Evolutionary conservation across 2,888 invertebrate genomes (phyloP).

Genomic region (Xanthia togata): DNA sequence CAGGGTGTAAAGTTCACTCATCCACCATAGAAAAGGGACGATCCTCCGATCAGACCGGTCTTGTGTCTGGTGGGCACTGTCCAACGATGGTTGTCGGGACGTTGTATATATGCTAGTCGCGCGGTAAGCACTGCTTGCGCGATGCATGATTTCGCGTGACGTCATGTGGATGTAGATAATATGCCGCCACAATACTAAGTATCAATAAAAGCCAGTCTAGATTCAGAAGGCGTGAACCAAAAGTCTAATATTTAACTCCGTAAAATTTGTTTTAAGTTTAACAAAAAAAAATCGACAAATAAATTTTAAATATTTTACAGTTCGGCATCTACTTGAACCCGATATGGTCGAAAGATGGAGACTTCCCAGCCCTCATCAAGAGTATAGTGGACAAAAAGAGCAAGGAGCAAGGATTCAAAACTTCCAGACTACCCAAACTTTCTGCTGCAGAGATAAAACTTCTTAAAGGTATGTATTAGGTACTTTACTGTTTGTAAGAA

Average conservation of each 20-base stretch:
- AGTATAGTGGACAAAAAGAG: slow-evolving; percentile 75
- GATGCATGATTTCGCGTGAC: too few species aligned
- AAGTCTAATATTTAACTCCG: neutral
- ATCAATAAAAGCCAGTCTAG: neutral
- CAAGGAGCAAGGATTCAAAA: slow-evolving; percentile 78
- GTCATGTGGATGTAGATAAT: too few species aligned
- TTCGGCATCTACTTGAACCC: slow-evolving; percentile 86
- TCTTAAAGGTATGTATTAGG: slow-evolving; percentile 74
- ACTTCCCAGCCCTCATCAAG: slow-evolving; percentile 83
- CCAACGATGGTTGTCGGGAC: too few species aligned
- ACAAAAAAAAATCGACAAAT: neutral
- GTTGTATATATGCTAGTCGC: too few species aligned
- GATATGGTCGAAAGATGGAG: slow-evolving; percentile 86
- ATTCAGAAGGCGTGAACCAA: neutral
- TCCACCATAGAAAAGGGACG: too few species aligned
- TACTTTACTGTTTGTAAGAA: neutral
- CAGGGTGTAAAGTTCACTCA: too few species aligned
- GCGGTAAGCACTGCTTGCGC: too few species aligned
- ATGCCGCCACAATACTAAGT: neutral
- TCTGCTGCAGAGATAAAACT: slow-evolving; percentile 75
- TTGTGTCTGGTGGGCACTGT: too few species aligned
- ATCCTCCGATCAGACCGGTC: too few species aligned
- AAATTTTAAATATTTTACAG: slow-evolving; percentile 67
- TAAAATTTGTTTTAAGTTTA: neutral
- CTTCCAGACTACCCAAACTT: slow-evolving; percentile 77